phyloP scores from a whole-genome alignment of 2,888 invertebrate genomes.

The Cephus pygmeus region DNA sequence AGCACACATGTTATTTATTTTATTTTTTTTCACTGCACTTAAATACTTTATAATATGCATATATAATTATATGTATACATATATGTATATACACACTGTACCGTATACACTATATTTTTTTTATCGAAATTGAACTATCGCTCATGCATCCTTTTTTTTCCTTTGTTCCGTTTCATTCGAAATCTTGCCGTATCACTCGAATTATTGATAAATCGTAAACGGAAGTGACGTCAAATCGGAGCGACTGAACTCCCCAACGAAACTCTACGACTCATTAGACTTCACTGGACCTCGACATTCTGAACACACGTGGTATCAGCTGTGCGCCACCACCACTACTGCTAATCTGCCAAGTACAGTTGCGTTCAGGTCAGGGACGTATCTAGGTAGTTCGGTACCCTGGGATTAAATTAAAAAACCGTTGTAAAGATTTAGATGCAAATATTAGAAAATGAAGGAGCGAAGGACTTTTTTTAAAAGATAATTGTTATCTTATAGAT shows the following conservation, averaged over 20 bases:
- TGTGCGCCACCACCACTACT: neutral
- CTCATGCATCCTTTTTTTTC: neutral
- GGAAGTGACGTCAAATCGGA: neutral
- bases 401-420: neutral
- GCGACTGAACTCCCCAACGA: neutral
- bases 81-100: too few relatives aligned
- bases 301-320: conserved; percentile 7
- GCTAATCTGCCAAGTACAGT: neutral
- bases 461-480: neutral
- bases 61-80: too few relatives aligned
- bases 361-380: neutral
- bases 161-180: neutral
- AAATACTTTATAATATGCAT: neutral
- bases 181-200: neutral
- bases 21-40: neutral
- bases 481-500: too few relatives aligned
- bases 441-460: neutral
- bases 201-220: neutral
- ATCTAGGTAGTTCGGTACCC: neutral
- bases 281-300: neutral
- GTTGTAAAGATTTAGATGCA: neutral
- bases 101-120: neutral
- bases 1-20: neutral
- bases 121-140: too few relatives aligned
- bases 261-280: conserved; percentile 1